Percentiles rank a stretch among this genome's conserved stretches.
Conservation (phyloP, 2,888 invertebrate genomes). For the Pammene fasciana region DNA sequence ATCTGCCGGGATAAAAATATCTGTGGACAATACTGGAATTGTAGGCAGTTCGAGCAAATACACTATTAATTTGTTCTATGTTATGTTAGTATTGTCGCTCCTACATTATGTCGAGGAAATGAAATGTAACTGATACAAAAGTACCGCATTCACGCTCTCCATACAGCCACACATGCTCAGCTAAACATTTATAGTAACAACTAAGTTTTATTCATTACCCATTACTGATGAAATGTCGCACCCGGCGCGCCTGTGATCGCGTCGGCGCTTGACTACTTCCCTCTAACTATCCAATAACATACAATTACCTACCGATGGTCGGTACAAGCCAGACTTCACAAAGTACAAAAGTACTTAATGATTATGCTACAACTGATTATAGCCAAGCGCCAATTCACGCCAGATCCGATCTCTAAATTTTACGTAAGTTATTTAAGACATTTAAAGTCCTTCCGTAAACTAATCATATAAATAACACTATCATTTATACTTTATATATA, state of each 20-base stretch:
- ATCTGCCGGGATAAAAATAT: slow-evolving; percentile 63
- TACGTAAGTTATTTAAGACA: slow-evolving; percentile 75
- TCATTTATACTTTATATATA: slow-evolving; percentile 75
- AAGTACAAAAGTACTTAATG: slow-evolving; percentile 15
- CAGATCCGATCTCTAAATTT: slow-evolving; percentile 71
- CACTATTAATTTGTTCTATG: slow-evolving; percentile 44
- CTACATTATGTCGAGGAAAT: slow-evolving; percentile 55
- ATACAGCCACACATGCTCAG: slow-evolving; percentile 78
- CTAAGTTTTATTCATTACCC: slow-evolving; percentile 77
- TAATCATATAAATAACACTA: slow-evolving; percentile 83
- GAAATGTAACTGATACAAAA: slow-evolving; percentile 70
- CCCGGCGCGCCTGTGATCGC: slow-evolving; percentile 56
- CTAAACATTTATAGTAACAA: slow-evolving; percentile 83
- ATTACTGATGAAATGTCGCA: slow-evolving; percentile 75
- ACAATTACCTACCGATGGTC: neutral
- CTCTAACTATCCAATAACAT: slow-evolving; percentile 10
- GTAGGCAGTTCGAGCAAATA: slow-evolving; percentile 45
- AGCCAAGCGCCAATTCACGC: slow-evolving; percentile 76
- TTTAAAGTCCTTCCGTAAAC: slow-evolving; percentile 74
- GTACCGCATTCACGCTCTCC: slow-evolving; percentile 77
- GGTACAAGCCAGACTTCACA: neutral
- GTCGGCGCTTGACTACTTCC: slow-evolving; percentile 73
- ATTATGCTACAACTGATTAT: slow-evolving; percentile 47
- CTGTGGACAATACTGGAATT: slow-evolving; percentile 58
- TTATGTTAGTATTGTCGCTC: slow-evolving; percentile 59